phyloP scores from a whole-genome alignment of 1,140 invertebrate species.

The Lasioglossum albipes region DNA sequence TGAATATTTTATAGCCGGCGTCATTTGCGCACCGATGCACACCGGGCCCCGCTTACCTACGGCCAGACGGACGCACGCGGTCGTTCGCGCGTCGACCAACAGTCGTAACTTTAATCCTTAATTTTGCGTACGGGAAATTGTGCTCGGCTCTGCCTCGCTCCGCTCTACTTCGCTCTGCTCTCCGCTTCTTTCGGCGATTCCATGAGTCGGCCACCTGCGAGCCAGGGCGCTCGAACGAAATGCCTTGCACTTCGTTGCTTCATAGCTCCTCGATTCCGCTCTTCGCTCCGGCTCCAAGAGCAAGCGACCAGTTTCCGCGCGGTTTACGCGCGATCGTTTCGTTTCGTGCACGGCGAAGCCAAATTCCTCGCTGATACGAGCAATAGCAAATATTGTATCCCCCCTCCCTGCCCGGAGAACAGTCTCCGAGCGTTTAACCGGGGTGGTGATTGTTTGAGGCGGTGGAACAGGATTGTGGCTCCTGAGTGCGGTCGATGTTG shows the following conservation, averaged over 20 bases:
- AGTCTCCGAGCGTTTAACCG: no score
- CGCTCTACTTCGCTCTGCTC: not conserved
- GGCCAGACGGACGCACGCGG: not conserved
- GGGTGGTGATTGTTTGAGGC: no score
- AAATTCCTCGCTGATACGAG: no score
- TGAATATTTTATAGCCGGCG: conserved; percentile 61
- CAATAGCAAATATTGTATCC: no score
- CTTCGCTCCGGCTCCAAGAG: no score
- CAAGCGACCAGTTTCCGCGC: no score
- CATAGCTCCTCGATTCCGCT: not conserved
- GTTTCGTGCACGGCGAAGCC: no score
- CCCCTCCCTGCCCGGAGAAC: no score
- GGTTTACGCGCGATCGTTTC: no score
- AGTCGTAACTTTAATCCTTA: conserved; percentile 53
- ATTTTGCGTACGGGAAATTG: conserved; percentile 26
- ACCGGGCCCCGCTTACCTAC: not conserved
- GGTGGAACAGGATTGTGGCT: no score
- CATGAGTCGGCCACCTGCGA: no score
- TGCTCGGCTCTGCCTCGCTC: not conserved
- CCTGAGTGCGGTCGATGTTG: no score
- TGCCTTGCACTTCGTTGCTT: not conserved
- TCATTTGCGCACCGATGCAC: conserved; percentile 42
- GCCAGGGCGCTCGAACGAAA: not conserved
- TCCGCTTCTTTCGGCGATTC: not conserved
- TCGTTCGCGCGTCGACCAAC: not conserved